Percentiles rank a stretch among this genome's conserved stretches.
These are phyloP conservation scores for Papilio helenus DNA, from an alignment of 1,140 invertebrate genomes.

Conservation along the genomic window DNA sequence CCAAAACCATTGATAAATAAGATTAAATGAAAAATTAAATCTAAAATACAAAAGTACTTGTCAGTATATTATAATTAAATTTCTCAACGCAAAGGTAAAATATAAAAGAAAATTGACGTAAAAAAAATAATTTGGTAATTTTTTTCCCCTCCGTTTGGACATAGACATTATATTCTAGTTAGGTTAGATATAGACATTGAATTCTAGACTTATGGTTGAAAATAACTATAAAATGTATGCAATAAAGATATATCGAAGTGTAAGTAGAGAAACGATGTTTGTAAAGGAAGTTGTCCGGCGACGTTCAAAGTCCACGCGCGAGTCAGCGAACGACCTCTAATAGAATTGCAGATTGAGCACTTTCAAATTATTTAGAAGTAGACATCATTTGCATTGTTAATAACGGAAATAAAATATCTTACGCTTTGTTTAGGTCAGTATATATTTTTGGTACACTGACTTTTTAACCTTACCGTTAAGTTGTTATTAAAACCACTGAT, in stretches of 20 bases:
- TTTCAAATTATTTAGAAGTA: constrained; percentile 7
- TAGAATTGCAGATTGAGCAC: constrained; percentile 49
- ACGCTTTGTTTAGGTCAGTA: neutral
- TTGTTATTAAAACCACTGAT: neutral
- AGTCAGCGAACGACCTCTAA: constrained; percentile 51
- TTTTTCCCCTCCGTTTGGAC: too few species aligned
- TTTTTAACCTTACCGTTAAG: too few species aligned
- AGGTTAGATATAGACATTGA: too few species aligned
- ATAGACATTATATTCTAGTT: too few species aligned
- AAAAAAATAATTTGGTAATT: too few species aligned
- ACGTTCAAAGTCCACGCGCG: constrained; percentile 52
- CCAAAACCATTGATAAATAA: neutral
- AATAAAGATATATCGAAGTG: neutral
- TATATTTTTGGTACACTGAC: neutral
- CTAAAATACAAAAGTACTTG: too few species aligned
- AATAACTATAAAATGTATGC: neutral
- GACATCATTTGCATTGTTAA: constrained; percentile 8
- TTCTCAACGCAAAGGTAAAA: too few species aligned
- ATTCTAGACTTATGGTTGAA: too few species aligned
- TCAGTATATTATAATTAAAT: too few species aligned
- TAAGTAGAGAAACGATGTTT: neutral
- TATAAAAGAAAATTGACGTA: too few species aligned
- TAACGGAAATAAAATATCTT: neutral
- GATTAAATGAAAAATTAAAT: neutral
- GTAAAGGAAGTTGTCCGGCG: constrained; percentile 25